Evolutionary conservation across 2,888 invertebrate genomes (phyloP), one percentile per base, ranked within the genome.

Genomic region (Dastarcus helophoroides): DNA sequence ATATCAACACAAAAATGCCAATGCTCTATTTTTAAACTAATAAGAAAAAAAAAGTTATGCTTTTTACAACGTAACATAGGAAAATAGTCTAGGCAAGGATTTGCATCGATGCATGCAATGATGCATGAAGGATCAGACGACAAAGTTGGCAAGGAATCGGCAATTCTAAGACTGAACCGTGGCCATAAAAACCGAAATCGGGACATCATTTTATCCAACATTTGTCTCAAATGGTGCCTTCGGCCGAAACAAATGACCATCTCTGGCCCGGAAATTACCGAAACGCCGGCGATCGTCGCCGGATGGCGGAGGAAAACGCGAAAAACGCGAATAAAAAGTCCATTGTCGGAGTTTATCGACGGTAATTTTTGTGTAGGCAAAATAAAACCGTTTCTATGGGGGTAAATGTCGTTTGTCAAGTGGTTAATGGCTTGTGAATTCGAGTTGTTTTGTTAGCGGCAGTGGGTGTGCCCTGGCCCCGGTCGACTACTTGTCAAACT

Each of bases 401-500:
- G 47, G 36, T 35, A 9, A 23, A 10, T 28, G 40, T 50, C 55
- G 69, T 73, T 68, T 69, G 65, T 72, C 71, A 71, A 60, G 43
- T 51, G 64, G 56, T 65, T 69, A 72, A 73, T 72, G 71, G 71
- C 56, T 64, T 65, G 69, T 64, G 61, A 70, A 71, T 68, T 68
- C 56, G 62, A 33, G 36, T 32, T 32, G 39, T 37, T 38, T 39
- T 40, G 44, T 41, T 42, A 39, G 39, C 45, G 38, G 39, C 40
- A 38, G 38, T 44, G 44, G 42, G 42, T 32, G 42, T 37, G 41
- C 37, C 4, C 10, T n/a, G n/a, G n/a, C 27, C 27, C 17, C 37
- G 29, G 38, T 31, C 34, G 33, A 32, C 36, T 32, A 31, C 33
- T 41, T 40, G 38, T 42, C 40, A 36, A 39, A 42, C 27, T 42